Base-by-base conservation (phyloP, 1,140 invertebrate genomes). In the Halesus radiatus region DNA sequence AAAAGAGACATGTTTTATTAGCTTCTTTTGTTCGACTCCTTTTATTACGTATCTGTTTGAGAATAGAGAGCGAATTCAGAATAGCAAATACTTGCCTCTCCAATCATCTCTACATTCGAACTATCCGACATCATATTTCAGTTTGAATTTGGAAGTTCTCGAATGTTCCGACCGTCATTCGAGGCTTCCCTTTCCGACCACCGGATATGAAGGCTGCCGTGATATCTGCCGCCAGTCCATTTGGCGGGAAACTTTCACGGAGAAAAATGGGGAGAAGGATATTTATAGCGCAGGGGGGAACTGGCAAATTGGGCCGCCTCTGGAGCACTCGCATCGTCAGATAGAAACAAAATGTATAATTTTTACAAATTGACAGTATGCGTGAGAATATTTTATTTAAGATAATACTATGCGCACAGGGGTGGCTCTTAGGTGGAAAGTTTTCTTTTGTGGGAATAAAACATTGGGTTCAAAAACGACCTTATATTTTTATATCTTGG, bases 191-290 rank as follows among this genome's bases (percentile, higher is more conserved):
- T 18, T 72, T 72, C 68, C 68, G 68, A 72, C 66, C 68, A 54
- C 68, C 68, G 68, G 68, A 72, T 72, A 53, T 72, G 68, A 72
- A 72, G 68, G 68, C 68, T 53, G 50, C 68, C 23, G 62, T 52
- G 68, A 72, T 72, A 72, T 52, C 45, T 70, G 32, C 45, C 68
- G 68, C 68, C 68, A 26, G 50, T 53, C 68, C 68, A 50, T 66
- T 72, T 72, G 68, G 68, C 68, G 68, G 68, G 68, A 72, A 72
- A 72, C 45, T 52, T 72, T 20, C 3, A 22, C 20, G 6, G 68
- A n/a, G 22, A 72, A 70, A 72, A 72, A 72, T 72, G 45, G 68
- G 10, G 45, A 16, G 45, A 53, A n/a, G n/a, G 37, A 23, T 52
- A 53, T 52, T 52, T 53, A 20, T 52, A 53, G 45, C 16, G 50